Conservation (phyloP, 2,113 vertebrate species). For the Calidris pugnax region DNA sequence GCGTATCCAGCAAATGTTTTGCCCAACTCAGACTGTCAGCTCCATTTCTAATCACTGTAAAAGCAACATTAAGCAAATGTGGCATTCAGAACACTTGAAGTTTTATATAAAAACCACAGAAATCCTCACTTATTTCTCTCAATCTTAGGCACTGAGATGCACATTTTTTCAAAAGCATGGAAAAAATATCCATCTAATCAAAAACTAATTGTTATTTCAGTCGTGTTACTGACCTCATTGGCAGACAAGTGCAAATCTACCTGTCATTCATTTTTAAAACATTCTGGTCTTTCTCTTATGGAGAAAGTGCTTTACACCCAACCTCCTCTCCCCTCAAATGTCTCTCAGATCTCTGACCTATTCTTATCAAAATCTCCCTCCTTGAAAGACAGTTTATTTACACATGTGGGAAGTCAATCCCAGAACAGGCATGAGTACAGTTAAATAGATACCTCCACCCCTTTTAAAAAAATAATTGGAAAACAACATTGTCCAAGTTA, state of each 20-base stretch:
- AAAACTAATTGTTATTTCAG: not conserved
- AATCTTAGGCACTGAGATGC: not conserved
- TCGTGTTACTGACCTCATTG: not conserved
- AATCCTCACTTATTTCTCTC: not conserved
- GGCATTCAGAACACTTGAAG: not conserved
- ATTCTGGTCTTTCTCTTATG: not conserved
- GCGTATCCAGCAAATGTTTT: not conserved
- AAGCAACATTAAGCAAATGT: not conserved
- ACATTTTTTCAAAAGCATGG: not conserved
- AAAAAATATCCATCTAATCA: not conserved
- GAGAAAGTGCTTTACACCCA: not conserved
- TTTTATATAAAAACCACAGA: not conserved
- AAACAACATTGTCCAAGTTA: conserved; percentile 16
- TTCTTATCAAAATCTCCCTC: not conserved
- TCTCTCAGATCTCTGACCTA: not conserved
- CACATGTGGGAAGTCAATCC: not conserved
- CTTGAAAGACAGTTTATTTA: conserved; percentile 8
- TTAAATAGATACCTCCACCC: not conserved
- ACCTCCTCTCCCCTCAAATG: not conserved
- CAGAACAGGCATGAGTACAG: not conserved
- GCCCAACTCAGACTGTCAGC: not conserved
- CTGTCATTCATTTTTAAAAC: not conserved
- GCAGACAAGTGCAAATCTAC: not conserved
- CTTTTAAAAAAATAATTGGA: not conserved
- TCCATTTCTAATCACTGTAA: not conserved